Percentiles rank a stretch among this genome's conserved stretches.
Conservation (phyloP, 2,888 invertebrate species). For the Phortica magna region DNA sequence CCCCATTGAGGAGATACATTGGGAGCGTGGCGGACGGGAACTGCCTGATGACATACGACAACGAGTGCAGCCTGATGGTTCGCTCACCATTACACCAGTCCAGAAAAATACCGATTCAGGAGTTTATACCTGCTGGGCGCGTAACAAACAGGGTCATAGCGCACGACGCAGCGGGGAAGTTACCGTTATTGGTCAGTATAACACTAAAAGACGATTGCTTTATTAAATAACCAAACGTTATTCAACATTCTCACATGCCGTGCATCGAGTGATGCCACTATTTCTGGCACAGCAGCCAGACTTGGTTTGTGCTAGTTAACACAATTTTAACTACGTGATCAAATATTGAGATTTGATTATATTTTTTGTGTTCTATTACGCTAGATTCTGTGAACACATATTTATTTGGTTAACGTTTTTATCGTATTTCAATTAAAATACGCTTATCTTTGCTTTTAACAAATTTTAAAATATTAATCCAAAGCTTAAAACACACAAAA, state of each 20-base stretch:
- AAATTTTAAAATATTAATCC: not conserved
- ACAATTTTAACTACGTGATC: too few relatives aligned
- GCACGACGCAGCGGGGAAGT: slow-evolving; percentile 86
- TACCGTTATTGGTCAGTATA: slow-evolving; percentile 85
- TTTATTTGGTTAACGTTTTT: too few relatives aligned
- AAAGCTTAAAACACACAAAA: not conserved
- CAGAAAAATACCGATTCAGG: slow-evolving; percentile 87
- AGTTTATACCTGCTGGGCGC: slow-evolving; percentile 88
- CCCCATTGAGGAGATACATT: slow-evolving; percentile 88
- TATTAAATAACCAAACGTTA: not conserved
- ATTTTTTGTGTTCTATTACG: too few relatives aligned
- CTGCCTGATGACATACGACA: slow-evolving; percentile 89
- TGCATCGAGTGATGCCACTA: not conserved
- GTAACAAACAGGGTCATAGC: slow-evolving; percentile 87
- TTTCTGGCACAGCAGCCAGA: not conserved
- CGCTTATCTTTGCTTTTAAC: not conserved
- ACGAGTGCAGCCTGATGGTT: slow-evolving; percentile 86
- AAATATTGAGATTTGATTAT: too few relatives aligned
- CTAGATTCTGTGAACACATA: too few relatives aligned
- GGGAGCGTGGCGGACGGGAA: slow-evolving; percentile 86
- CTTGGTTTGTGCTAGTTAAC: too few relatives aligned
- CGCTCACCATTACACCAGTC: slow-evolving; percentile 86
- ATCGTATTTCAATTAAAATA: too few relatives aligned
- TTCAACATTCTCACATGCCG: not conserved
- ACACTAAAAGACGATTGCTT: slow-evolving; percentile 46